phyloP scores from a whole-genome alignment of 2,888 invertebrate genomes.

The Ichneumon xanthorius region DNA sequence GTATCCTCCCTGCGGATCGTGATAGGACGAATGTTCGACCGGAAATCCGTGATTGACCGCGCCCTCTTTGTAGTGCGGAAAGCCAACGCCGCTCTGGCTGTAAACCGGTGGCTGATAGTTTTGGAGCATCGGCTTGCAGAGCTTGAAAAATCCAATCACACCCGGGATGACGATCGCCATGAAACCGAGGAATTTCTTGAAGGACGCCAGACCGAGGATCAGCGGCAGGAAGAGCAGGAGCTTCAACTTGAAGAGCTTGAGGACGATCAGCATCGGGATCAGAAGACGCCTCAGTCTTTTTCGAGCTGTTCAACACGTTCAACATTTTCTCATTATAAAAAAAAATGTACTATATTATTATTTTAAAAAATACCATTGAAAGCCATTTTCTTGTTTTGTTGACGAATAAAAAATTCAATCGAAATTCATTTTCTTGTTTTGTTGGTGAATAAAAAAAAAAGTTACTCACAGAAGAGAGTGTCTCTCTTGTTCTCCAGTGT shows the following conservation, averaged over 20 bases:
- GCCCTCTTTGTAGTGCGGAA: conserved; percentile 87
- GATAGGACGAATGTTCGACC: conserved; percentile 78
- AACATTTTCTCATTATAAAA: neutral
- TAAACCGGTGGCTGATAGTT: conserved; percentile 87
- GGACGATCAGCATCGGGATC: conserved; percentile 92
- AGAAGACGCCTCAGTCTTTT: conserved; percentile 93
- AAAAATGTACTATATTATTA: too few relatives aligned
- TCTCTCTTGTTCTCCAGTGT: conserved; percentile 93
- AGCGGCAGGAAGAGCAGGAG: conserved; percentile 92
- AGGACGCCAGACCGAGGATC: conserved; percentile 93
- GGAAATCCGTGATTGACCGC: conserved; percentile 83
- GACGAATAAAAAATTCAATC: too few relatives aligned
- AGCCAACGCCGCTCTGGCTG: conserved; percentile 91
- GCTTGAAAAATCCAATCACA: conserved; percentile 93
- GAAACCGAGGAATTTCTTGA: conserved; percentile 93
- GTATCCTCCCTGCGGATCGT: conserved; percentile 82
- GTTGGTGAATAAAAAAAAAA: neutral
- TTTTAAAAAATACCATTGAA: too few relatives aligned
- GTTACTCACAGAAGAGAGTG: conserved; percentile 91
- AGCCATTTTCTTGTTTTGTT: too few relatives aligned
- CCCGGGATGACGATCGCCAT: conserved; percentile 93
- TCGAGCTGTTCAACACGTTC: conserved; percentile 87
- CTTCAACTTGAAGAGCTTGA: conserved; percentile 94
- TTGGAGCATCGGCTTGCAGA: conserved; percentile 91
- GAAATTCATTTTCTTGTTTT: too few relatives aligned